phyloP scores from a whole-genome alignment of 2,888 invertebrate species.

The Onthophagus sagittarius region DNA sequence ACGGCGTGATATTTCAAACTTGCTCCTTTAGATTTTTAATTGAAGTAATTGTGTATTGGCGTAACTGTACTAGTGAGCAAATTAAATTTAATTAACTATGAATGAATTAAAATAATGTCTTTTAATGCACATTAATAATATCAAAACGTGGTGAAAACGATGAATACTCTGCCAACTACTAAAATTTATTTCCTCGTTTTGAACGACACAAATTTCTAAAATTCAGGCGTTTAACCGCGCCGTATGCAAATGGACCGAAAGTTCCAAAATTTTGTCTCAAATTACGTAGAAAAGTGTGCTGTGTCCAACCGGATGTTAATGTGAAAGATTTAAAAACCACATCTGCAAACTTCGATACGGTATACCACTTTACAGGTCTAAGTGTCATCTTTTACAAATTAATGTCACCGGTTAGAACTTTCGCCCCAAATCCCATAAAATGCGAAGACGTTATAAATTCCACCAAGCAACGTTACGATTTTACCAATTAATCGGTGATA shows the following conservation, averaged over 20 bases:
- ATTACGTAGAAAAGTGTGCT: not conserved
- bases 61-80: not conserved
- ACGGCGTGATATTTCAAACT: not conserved
- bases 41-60: not conserved
- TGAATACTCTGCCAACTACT: not conserved
- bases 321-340: not conserved
- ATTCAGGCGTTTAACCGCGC: not conserved
- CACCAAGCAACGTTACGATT: not conserved
- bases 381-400: not conserved
- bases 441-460: not conserved
- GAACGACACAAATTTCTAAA: not conserved
- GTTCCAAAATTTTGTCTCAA: not conserved
- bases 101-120: not conserved
- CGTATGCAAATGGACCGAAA: not conserved
- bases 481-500: not conserved
- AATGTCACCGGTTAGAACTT: not conserved
- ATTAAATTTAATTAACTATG: not conserved
- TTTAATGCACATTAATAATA: not conserved
- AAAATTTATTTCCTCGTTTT: not conserved
- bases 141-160: not conserved
- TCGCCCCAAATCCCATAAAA: not conserved
- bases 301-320: not conserved
- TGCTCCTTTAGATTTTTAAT: not conserved
- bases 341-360: not conserved
- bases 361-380: not conserved